Base-by-base conservation (phyloP, 1,140 invertebrate species). In the Zaprionus nigranus region DNA sequence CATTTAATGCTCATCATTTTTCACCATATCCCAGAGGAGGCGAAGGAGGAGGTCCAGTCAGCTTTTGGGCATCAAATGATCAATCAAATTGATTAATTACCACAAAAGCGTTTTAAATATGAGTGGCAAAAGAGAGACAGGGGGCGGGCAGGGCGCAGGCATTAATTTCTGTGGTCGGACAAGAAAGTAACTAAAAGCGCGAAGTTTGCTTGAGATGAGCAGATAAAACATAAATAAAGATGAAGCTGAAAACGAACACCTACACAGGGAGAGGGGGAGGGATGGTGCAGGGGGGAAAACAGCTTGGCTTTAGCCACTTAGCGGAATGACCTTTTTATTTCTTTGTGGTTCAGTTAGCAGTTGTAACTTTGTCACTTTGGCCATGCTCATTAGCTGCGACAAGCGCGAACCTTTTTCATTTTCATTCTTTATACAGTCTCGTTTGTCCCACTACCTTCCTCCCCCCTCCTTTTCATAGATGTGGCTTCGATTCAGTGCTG, bases 71-170 rank as follows among this genome's bases (percentile, higher is more conserved):
- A 74, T 28, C 43, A 59, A 78, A 90, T 84, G 81, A 88, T 88
- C 84, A 90, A 88, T 88, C 84, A 88, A 90, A 84, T 84, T 88
- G 84, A 88, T 90, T 88, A 88, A 88, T 88, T 88, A 90, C 81
- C 78, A 51, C 59, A 71, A 78, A 78, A 79, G 54, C 71, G 71
- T 87, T 85, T 85, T 86, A 86, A 82, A 85, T 86, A 80, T 80
- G 75, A 75, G 75, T 34, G 30, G 9, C 9, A 11, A 49, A 62
- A 71, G 13, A 7, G n/a, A 3, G 7, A 9, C 11, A 12, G 20
- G 22, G 20, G 1, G 11, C 0, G 12, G 20, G 30, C 9, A 0
- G 17, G 1, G 20, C n/a, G 3, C n/a, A 2, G 46, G 11, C 82
- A 85, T 85, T 85, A 82, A 86, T 87, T 86, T 86, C 63, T 79